These are phyloP conservation scores for Alouatta palliata DNA, from an alignment of 2,113 vertebrate species.

Conservation along the genomic window DNA sequence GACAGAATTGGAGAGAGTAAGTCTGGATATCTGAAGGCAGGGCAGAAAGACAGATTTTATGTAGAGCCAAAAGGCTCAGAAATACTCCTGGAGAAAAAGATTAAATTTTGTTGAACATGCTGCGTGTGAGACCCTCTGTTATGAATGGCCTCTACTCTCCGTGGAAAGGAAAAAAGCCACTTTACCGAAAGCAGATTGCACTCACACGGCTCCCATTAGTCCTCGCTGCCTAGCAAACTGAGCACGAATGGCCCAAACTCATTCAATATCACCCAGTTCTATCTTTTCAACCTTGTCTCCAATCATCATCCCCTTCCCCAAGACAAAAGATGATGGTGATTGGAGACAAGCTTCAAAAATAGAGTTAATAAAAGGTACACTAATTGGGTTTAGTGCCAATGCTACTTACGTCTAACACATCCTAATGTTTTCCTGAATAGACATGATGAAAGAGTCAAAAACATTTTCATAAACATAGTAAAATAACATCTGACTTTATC, in stretches of 20 bases:
- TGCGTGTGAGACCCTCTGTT: background rate
- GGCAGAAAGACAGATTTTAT: background rate
- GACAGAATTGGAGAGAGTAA: background rate
- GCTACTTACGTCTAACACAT: background rate
- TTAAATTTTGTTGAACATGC: background rate
- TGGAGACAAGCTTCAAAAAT: no score
- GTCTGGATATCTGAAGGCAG: background rate
- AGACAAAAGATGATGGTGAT: no score
- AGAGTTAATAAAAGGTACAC: no score
- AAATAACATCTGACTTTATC: background rate
- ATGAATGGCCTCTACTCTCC: background rate
- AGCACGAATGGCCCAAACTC: no score
- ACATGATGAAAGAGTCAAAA: background rate
- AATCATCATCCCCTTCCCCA: background rate
- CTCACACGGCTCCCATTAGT: rapidly evolving
- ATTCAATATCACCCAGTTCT: background rate
- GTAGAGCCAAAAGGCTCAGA: background rate
- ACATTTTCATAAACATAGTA: background rate
- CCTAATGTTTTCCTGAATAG: background rate
- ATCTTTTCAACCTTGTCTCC: background rate
- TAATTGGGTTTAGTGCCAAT: no score
- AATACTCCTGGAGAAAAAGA: background rate
- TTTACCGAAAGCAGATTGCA: background rate
- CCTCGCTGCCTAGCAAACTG: background rate
- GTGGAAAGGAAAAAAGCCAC: background rate